A percentile compares a stretch with the other conserved stretches of the same genome.
Conservation (phyloP, 2,113 vertebrate species). For the Chamaetylas fuelleborni region DNA sequence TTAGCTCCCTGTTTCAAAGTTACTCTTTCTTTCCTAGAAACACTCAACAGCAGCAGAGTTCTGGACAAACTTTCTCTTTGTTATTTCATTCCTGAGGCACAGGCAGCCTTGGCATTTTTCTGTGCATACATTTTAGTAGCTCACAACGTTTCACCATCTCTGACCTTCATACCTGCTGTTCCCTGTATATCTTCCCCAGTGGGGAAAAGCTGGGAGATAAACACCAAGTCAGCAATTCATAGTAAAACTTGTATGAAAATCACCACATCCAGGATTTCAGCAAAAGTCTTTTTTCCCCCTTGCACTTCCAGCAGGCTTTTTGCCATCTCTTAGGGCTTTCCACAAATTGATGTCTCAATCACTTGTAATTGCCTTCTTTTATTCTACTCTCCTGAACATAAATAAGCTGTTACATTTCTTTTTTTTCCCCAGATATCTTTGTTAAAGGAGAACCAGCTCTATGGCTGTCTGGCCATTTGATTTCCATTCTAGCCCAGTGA, state of each 20-base stretch:
- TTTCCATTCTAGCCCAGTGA: neutral
- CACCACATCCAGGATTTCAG: neutral
- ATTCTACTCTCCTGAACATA: neutral
- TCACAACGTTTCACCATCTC: neutral
- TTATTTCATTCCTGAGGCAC: neutral
- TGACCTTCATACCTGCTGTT: neutral
- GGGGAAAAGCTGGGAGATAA: neutral
- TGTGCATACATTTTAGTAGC: neutral
- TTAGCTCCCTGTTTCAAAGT: neutral
- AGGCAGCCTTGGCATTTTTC: fast-evolving
- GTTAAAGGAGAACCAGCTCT: neutral
- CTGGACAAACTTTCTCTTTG: neutral
- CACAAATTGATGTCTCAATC: neutral
- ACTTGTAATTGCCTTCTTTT: neutral
- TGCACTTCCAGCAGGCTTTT: neutral
- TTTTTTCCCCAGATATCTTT: neutral
- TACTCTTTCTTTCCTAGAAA: neutral
- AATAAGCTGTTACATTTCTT: neutral
- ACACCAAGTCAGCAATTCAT: neutral
- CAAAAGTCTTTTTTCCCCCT: neutral
- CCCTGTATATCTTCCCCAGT: neutral
- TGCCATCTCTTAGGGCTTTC: neutral
- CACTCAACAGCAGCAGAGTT: neutral
- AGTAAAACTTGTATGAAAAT: neutral
- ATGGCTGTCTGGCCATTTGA: neutral